Conservation (phyloP, 1,140 invertebrate species). For the Meloidogyne floridensis region DNA sequence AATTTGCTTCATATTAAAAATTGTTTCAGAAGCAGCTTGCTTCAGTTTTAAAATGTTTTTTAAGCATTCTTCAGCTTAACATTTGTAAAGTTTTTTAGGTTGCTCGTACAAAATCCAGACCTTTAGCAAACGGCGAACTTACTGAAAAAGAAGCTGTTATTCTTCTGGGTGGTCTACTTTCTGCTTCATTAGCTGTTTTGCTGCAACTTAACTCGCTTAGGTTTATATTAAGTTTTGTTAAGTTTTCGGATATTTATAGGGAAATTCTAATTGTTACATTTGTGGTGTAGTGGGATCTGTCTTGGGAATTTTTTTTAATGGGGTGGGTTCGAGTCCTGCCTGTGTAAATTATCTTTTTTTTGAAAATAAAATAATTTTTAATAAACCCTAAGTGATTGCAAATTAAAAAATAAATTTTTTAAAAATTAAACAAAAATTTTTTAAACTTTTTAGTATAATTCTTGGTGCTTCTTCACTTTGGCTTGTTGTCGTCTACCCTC, state of each 20-base stretch:
- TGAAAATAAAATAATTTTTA: slow-evolving; percentile 70
- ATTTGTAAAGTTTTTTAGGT: slow-evolving; percentile 74
- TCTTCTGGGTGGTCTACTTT: slow-evolving; percentile 81
- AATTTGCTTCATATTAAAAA: too few relatives aligned
- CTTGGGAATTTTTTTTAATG: too few relatives aligned
- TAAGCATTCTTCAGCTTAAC: too few relatives aligned
- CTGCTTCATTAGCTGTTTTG: slow-evolving; percentile 78
- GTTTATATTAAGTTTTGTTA: slow-evolving; percentile 73
- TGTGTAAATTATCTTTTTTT: too few relatives aligned
- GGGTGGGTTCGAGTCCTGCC: too few relatives aligned
- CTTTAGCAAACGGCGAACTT: slow-evolving; percentile 80
- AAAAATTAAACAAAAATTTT: too few relatives aligned
- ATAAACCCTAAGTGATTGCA: too few relatives aligned
- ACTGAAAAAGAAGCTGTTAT: slow-evolving; percentile 74
- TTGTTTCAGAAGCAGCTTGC: too few relatives aligned
- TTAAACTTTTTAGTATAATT: slow-evolving; percentile 51
- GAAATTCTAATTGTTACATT: background rate
- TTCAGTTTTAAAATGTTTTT: too few relatives aligned
- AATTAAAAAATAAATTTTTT: too few relatives aligned
- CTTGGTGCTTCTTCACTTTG: slow-evolving; percentile 79
- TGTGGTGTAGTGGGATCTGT: too few relatives aligned
- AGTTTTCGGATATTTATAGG: too few relatives aligned
- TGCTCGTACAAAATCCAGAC: slow-evolving; percentile 79
- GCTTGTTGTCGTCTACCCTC: slow-evolving; percentile 85
- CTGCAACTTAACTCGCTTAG: slow-evolving; percentile 86